Evolutionary conservation across 2,113 vertebrate genomes (phyloP), one percentile per base, ranked within the genome.

Genomic region (Chamaetylas fuelleborni): DNA sequence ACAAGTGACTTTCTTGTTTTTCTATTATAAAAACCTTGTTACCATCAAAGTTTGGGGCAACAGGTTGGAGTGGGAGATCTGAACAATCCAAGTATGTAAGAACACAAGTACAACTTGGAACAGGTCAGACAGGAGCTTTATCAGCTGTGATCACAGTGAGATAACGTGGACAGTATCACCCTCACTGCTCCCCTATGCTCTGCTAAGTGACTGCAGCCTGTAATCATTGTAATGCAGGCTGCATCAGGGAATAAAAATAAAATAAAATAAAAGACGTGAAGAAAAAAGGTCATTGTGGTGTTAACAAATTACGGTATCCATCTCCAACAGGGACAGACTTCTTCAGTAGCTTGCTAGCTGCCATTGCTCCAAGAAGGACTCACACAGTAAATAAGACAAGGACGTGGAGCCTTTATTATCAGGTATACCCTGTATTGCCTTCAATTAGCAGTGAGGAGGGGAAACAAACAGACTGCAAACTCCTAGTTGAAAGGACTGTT

Each of bases 351-450:
- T 67, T 85, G 33, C 33, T 53, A 28, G 48, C 53, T 77, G 67
- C 45, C 50, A 62, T 6, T 48, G 40, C 19, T 61, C 43, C 62
- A 53, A 61, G 67, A 38, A 74, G 20, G 36, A 48, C 31, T 86
- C 45, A 34, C 40, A 62, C 5, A 36, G 23, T 28, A 61, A 47
- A 74, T 38, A 53, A 33, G 11, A n/a, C 22, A 60, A 90, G 43
- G 22, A 51, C 56, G 50, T 76, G 50, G 22, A 48, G 14, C 26
- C 14, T 42, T 12, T 24, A 19, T 19, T 33, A 48, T 1, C 14
- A 34, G 19, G 22, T 11, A 10, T 54, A 43, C 0, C 19, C 7
- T 5, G 0, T 7, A 25, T 40, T 1, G 1, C 28, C 69, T 40
- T 78, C 15, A 6, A 0, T 42, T 56, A 34, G 50, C 10, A 3